Conservation (phyloP, 2,888 invertebrate species). For the Leptinotarsa tumamoca region DNA sequence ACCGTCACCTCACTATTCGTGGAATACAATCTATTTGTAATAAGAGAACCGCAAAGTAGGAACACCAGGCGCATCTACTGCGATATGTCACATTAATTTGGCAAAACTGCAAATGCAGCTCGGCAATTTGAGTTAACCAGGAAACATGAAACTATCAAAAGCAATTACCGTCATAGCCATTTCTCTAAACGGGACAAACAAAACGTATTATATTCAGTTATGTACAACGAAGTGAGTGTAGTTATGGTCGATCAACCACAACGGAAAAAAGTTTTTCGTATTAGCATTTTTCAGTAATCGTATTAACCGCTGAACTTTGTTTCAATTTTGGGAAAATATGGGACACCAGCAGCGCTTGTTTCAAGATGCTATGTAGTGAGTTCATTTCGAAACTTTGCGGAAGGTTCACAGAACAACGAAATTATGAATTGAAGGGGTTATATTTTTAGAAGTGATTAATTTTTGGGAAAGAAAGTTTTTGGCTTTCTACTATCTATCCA, state of each 20-base stretch:
- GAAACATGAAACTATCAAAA: slow-evolving; percentile 42
- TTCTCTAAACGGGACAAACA: slow-evolving; percentile 38
- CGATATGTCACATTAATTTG: slow-evolving; percentile 34
- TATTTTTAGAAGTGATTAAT: no score
- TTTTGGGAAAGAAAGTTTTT: no score
- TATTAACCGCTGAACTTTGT: no score
- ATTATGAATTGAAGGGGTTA: no score
- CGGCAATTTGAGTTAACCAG: slow-evolving; percentile 36
- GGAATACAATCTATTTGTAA: neutral
- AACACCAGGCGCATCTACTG: slow-evolving; percentile 8
- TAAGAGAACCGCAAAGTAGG: slow-evolving; percentile 10
- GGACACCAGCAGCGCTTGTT: no score
- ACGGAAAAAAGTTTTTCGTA: no score
- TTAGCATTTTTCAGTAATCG: no score
- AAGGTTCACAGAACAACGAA: no score
- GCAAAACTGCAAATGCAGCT: slow-evolving; percentile 29
- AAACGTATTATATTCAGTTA: slow-evolving; percentile 32
- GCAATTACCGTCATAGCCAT: slow-evolving; percentile 39
- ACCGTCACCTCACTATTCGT: neutral
- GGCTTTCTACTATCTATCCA: no score
- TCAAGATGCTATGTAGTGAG: no score
- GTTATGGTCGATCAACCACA: neutral
- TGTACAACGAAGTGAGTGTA: slow-evolving; percentile 12
- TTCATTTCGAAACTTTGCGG: no score
- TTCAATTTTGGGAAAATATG: no score